Base-by-base conservation (phyloP, 2,113 vertebrate genomes). In the Pantherophis guttatus region DNA sequence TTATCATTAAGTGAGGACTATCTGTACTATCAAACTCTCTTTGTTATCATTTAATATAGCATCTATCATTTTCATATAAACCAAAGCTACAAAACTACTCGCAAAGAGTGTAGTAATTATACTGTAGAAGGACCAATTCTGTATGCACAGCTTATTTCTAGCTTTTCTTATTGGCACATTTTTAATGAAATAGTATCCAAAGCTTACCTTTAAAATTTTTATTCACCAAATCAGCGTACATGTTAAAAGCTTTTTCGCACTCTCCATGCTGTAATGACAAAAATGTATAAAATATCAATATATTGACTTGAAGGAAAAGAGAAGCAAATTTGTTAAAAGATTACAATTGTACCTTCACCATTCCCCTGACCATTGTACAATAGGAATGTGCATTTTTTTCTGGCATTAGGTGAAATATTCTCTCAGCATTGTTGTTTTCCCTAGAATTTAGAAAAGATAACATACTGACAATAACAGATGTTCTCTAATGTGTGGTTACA, bases 401-500 rank as follows among this genome's bases (percentile, higher is more conserved):
- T 0, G 99, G 98, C 98, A 99, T 98, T 55, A 99, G 95, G 88
- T 98, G 98, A 91, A 99, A 99, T 95, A 99, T 98, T 93, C 99
- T 98, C 95, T 99, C 98, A 12, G 99, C 99, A 8, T 98, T 98
- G 97, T 98, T 99, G 95, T 98, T 97, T 55, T 98, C 97, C 95
- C 97, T 99, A 93, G 50, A 94, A 39, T 10, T 65, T 39, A 50
- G 29, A 92, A 92, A 92, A 53, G 21, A 62, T 62, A 44, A 75
- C 5, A 65, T 24, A 65, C 50, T 44, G 26, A 75, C 59, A 70
- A 55, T 55, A 44, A 8, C 70, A 87, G 39, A 48, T 86, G 9
- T 59, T 52, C 39, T 50, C 26, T 52, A 92, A 44, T 17, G 12
- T 29, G 23, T 55, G 48, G 26, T 23, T 9, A 57, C 8, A 52